phyloP scores from a whole-genome alignment of 1,140 invertebrate species.

The Bombus affinis region DNA sequence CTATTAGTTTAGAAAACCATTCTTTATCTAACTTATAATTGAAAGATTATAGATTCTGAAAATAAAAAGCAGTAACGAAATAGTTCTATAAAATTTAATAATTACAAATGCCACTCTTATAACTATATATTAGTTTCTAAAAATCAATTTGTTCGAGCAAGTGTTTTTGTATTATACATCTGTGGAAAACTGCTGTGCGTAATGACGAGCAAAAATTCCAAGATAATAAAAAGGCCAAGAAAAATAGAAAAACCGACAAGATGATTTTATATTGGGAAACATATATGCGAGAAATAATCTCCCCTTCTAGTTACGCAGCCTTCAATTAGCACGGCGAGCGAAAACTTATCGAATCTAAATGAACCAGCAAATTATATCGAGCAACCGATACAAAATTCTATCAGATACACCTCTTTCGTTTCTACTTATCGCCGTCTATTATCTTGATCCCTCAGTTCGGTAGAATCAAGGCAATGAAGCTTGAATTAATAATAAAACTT shows the following conservation, averaged over 20 bases:
- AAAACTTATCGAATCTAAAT: conserved; percentile 24
- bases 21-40: too few relatives aligned
- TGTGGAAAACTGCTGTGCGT: background rate
- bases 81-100: too few relatives aligned
- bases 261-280: background rate
- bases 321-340: conserved; percentile 19
- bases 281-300: background rate
- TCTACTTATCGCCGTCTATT: background rate
- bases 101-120: too few relatives aligned
- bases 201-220: background rate
- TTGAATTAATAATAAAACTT: too few relatives aligned
- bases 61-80: too few relatives aligned
- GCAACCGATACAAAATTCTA: background rate
- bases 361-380: conserved; percentile 5
- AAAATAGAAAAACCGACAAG: background rate
- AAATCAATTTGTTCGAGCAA: too few relatives aligned
- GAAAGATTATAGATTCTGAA: too few relatives aligned
- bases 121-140: too few relatives aligned
- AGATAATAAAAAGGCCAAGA: background rate
- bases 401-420: background rate
- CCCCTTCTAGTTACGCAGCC: background rate
- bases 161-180: too few relatives aligned
- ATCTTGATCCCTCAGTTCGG: background rate
- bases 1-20: too few relatives aligned
- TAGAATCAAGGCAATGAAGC: too few relatives aligned